phyloP scores from a whole-genome alignment of 1,140 invertebrate genomes.

The Drosophila ambigua region DNA sequence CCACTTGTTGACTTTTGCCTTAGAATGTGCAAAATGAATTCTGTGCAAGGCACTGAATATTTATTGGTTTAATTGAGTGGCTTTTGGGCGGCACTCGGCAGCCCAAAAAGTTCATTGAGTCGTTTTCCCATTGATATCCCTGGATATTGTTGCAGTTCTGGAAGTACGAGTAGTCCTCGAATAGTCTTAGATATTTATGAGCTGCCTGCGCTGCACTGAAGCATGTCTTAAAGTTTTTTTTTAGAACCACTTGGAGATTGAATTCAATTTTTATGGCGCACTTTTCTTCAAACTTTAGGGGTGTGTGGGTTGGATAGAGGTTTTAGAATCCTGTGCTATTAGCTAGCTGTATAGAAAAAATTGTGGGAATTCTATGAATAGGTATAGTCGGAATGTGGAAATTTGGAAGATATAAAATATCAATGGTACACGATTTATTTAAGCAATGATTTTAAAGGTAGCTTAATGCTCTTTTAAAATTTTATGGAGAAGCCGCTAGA shows the following conservation, averaged over 20 bases:
- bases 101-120: conserved; percentile 15
- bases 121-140: conserved; percentile 20
- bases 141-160: too few relatives aligned
- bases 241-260: conserved; percentile 9
- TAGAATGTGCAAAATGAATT: conserved; percentile 31
- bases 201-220: conserved; percentile 15
- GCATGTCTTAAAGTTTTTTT: conserved; percentile 37
- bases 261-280: background rate
- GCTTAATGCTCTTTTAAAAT: too few relatives aligned
- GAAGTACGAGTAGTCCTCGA: background rate
- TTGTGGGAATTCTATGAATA: too few relatives aligned
- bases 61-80: conserved; percentile 68
- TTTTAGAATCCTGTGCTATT: too few relatives aligned
- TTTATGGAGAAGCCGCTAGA: too few relatives aligned
- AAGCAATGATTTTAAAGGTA: too few relatives aligned
- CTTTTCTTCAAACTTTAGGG: too few relatives aligned
- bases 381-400: too few relatives aligned
- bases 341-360: too few relatives aligned
- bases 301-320: too few relatives aligned
- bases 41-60: conserved; percentile 40
- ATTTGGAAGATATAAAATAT: too few relatives aligned
- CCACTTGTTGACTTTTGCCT: conserved; percentile 68
- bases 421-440: too few relatives aligned
- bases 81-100: background rate
- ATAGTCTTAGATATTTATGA: conserved; percentile 27